phyloP scores from a whole-genome alignment of 2,888 invertebrate genomes.

The Melanophora roralis region DNA sequence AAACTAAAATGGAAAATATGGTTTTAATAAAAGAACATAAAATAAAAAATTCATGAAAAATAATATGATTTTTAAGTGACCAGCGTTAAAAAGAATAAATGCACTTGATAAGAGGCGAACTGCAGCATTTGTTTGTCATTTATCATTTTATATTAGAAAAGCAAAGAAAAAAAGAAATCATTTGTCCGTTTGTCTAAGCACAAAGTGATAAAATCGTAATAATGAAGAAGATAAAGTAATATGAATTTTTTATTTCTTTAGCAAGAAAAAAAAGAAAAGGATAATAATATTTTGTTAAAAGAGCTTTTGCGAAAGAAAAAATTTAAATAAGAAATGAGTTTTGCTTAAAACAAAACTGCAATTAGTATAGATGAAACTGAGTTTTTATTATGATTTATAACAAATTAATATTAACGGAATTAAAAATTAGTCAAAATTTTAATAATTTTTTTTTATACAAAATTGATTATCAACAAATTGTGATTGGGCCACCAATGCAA shows the following conservation, averaged over 20 bases:
- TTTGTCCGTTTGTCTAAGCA: conserved; percentile 47
- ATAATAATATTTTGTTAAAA: conserved; percentile 9
- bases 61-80: conserved; percentile 31
- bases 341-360: not conserved
- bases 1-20: conserved; percentile 34
- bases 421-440: no score
- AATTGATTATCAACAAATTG: no score
- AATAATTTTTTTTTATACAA: no score
- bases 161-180: conserved; percentile 30
- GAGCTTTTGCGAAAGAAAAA: not conserved
- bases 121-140: conserved; percentile 50
- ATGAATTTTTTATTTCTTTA: not conserved
- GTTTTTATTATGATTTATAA: not conserved
- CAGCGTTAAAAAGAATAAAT: conserved; percentile 6
- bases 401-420: no score
- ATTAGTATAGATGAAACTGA: not conserved
- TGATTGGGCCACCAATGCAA: no score
- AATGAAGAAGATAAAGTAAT: conserved; percentile 45
- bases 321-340: not conserved
- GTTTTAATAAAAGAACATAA: conserved; percentile 30
- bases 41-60: not conserved
- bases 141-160: conserved; percentile 50
- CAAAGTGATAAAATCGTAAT: conserved; percentile 51
- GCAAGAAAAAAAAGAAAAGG: not conserved
- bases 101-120: conserved; percentile 14